Evolutionary conservation across 2,888 invertebrate genomes (phyloP), one percentile per base, ranked within the genome.

Genomic region (Andricus quercusramuli): DNA sequence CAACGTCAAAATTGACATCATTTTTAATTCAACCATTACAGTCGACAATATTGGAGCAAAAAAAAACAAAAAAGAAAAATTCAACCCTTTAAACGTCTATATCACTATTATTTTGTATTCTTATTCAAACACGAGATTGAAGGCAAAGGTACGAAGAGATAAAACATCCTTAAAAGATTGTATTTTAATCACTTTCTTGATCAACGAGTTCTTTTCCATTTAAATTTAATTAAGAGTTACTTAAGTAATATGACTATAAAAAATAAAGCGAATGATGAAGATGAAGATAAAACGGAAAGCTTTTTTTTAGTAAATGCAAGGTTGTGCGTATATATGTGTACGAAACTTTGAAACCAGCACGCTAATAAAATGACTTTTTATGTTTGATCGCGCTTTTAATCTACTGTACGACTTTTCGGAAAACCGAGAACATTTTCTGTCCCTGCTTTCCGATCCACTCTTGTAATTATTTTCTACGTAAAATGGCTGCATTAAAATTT

Each of bases 1-100:
- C 32, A 74, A 74, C 56, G 74, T 56, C n/a, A 74, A 74, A 74
- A 74, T 17, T 70, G 70, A 47, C 70, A 47, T 51, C 62, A 62
- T 62, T 9, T 37, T 37, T 47, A 68, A 70, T 70, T 67, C 44
- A 70, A 70, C 25, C 47, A 70, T 47, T 70, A 70, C 51, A 70
- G 32, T 56, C 32, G 56, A 74, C 74, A 74, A 74, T 74, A 37
- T 32, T 74, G 51, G n/a, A 74, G 56, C 32, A 74, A 74, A 74
- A 74, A 51, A 51, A 70, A 70, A 29, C n/a, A 37, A 37, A 37
- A 70, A 70, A 32, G 51, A 56, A 44, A 44, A 15, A 44, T 15
- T 70, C 47, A 56, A 74, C 70, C 20, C 6, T 70, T 51, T 20
- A 51, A 41, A 70, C 29, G 20, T 32, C 47, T 29, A 20, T 29